Evolutionary conservation across 2,888 invertebrate genomes (phyloP).

Genomic region (Kuschelorhynchus macadamiae): DNA sequence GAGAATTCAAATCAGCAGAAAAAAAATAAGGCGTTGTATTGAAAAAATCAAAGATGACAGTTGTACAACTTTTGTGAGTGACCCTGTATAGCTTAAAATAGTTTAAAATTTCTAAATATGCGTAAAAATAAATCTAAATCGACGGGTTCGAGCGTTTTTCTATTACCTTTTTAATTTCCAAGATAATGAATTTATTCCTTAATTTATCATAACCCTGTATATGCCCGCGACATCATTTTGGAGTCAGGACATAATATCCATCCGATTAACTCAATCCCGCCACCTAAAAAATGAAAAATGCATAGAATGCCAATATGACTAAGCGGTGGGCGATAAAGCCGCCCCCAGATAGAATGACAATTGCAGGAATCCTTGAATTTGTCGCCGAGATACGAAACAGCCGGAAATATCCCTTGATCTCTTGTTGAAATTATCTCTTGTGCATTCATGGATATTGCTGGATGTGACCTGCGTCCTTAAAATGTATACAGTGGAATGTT

Average conservation of each 20-base stretch:
- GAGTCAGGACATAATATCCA: conserved; percentile 19
- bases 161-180: too few relatives aligned
- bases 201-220: too few relatives aligned
- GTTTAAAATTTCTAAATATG: too few relatives aligned
- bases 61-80: too few relatives aligned
- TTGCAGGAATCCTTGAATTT: conserved; percentile 47
- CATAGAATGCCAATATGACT: conserved; percentile 39
- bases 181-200: too few relatives aligned
- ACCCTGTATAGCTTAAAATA: too few relatives aligned
- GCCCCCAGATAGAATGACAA: conserved; percentile 42
- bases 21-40: too few relatives aligned
- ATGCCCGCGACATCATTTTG: not conserved
- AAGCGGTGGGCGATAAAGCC: conserved; percentile 34
- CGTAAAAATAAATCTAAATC: too few relatives aligned
- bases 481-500: conserved; percentile 26
- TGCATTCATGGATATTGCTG: conserved; percentile 30
- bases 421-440: conserved; percentile 39
- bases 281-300: conserved; percentile 25
- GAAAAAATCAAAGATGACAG: too few relatives aligned
- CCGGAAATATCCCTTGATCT: conserved; percentile 41
- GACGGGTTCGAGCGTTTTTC: too few relatives aligned
- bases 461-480: conserved; percentile 13
- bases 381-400: conserved; percentile 46
- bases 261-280: not conserved
- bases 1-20: too few relatives aligned